Evolutionary conservation across 2,888 invertebrate species (phyloP).

Genomic region (Phaedon cochleariae): DNA sequence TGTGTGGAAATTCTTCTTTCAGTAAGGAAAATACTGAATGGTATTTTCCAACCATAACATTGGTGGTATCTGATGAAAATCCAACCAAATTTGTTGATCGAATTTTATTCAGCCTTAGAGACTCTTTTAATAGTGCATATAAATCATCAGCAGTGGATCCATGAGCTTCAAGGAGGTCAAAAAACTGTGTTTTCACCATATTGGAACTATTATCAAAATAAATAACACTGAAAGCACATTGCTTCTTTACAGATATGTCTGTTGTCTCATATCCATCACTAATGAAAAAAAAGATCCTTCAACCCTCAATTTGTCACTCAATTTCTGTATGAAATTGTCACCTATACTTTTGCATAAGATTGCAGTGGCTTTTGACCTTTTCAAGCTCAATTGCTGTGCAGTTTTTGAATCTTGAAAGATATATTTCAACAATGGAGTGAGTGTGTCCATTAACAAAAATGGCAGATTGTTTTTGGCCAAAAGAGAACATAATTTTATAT

Average conservation of each 20-base stretch:
- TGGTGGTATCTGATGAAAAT: slow-evolving; percentile 25
- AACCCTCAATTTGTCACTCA: too few species aligned
- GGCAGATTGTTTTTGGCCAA: too few species aligned
- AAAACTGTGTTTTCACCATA: slow-evolving; percentile 10
- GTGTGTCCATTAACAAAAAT: too few species aligned
- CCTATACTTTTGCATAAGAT: too few species aligned
- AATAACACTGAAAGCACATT: slow-evolving; percentile 19
- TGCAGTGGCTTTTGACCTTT: too few species aligned
- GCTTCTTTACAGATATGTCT: slow-evolving; percentile 16
- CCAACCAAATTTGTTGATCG: slow-evolving; percentile 22
- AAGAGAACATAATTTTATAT: too few species aligned
- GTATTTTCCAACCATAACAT: slow-evolving; percentile 24
- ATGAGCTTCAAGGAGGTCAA: slow-evolving; percentile 18
- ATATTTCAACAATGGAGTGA: too few species aligned
- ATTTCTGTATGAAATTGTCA: too few species aligned
- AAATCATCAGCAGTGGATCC: slow-evolving; percentile 8
- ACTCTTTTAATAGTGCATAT: slow-evolving; percentile 11
- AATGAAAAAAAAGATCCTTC: neutral
- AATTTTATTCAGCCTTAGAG: slow-evolving; percentile 17
- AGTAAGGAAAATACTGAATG: slow-evolving; percentile 24
- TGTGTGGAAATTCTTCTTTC: too few species aligned
- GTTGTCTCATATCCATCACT: slow-evolving; percentile 21
- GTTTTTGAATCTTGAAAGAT: too few species aligned
- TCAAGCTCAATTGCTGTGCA: too few species aligned
- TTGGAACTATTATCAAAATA: slow-evolving; percentile 9